Evolutionary conservation across 2,888 invertebrate species (phyloP).

Genomic region (Chrysopilus asiliformis): DNA sequence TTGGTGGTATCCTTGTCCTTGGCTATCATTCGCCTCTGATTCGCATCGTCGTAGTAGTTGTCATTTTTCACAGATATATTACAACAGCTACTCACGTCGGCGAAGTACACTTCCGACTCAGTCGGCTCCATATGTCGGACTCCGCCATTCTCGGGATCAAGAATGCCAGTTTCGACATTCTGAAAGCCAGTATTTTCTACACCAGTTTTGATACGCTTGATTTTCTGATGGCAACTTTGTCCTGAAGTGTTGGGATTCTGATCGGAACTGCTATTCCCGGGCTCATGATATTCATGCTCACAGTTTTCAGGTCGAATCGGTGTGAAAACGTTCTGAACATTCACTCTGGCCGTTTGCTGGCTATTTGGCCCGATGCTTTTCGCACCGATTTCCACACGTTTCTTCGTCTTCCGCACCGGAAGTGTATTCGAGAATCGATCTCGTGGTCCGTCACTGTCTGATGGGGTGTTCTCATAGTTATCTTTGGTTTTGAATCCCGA

Average conservation of each 20-base stretch:
- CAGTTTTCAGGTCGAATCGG: conserved; percentile 11
- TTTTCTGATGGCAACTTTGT: conserved; percentile 19
- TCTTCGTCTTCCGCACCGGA: conserved; percentile 43
- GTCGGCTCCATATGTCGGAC: conserved; percentile 40
- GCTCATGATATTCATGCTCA: conserved; percentile 30
- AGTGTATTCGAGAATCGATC: conserved; percentile 42
- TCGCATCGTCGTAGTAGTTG: conserved; percentile 33
- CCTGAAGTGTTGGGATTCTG: conserved; percentile 19
- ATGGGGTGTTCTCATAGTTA: conserved; percentile 43
- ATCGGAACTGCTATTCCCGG: conserved; percentile 20
- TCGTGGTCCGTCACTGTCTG: conserved; percentile 33
- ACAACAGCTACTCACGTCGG: conserved; percentile 74
- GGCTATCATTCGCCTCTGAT: conserved; percentile 14
- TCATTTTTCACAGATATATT: conserved; percentile 52
- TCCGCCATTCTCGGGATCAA: conserved; percentile 17
- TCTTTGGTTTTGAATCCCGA: conserved; percentile 33
- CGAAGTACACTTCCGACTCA: conserved; percentile 75
- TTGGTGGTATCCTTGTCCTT: conserved; percentile 8
- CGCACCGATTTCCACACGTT: conserved; percentile 38
- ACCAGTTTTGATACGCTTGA: conserved; percentile 36
- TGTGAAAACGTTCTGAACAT: conserved; percentile 37
- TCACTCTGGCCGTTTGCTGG: conserved; percentile 27
- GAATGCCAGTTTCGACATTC: conserved; percentile 42
- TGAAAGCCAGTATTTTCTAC: conserved; percentile 68
- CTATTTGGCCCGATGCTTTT: conserved; percentile 32